These are phyloP conservation scores for Lacanobia oleracea DNA, from an alignment of 2,888 invertebrate species.

Conservation along the genomic window DNA sequence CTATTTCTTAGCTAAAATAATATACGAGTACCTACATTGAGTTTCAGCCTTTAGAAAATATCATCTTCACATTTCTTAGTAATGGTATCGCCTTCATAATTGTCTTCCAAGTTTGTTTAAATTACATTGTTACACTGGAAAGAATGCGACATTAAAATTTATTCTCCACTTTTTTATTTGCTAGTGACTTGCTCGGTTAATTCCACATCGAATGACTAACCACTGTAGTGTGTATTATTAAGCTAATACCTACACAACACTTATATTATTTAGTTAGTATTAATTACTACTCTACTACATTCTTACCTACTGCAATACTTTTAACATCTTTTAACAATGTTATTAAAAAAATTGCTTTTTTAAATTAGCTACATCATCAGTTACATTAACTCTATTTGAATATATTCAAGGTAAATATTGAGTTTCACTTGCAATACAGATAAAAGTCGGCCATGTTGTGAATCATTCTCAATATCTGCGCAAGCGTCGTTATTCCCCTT, in stretches of 20 bases:
- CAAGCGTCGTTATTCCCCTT: conserved; percentile 67
- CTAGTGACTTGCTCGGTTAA: conserved; percentile 34
- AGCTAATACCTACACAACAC: conserved; percentile 46
- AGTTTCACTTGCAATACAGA: conserved; percentile 47
- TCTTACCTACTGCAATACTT: background rate
- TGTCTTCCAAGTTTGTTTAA: background rate
- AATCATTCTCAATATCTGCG: conserved; percentile 65
- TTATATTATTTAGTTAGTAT: conserved; percentile 12
- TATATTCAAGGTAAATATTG: conserved; percentile 35
- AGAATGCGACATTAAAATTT: conserved; percentile 18
- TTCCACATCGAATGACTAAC: conserved; percentile 51
- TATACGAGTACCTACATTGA: background rate
- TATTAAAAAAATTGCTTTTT: background rate
- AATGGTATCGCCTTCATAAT: background rate
- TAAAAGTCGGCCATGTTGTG: conserved; percentile 61
- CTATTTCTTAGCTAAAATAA: background rate
- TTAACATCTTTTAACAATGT: background rate
- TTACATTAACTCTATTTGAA: conserved; percentile 30
- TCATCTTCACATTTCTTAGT: background rate
- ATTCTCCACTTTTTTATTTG: conserved; percentile 38
- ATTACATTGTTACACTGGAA: background rate
- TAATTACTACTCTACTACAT: conserved; percentile 1
- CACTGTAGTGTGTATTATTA: conserved; percentile 38
- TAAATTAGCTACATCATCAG: background rate
- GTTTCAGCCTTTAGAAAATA: background rate